These are phyloP conservation scores for Clavelina lepadiformis DNA, from an alignment of 23 tunicate genomes.

Conservation along the genomic window DNA sequence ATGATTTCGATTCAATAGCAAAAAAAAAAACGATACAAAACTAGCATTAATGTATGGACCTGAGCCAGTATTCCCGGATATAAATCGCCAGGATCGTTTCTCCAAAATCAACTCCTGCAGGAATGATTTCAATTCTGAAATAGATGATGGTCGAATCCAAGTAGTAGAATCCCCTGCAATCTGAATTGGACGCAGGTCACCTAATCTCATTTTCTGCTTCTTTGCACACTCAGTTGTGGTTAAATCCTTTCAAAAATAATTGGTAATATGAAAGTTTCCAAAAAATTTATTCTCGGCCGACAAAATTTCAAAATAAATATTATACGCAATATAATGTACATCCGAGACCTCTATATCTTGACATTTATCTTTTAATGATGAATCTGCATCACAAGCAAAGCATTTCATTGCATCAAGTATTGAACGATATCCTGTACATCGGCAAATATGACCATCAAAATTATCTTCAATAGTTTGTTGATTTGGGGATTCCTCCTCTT, in stretches of 20 bases:
- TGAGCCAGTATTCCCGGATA: constrained; percentile 23
- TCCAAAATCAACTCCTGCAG: not conserved
- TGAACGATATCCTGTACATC: constrained; percentile 80
- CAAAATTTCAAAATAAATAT: not conserved
- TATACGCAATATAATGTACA: not conserved
- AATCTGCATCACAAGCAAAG: constrained; percentile 65
- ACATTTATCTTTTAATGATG: constrained; percentile 23
- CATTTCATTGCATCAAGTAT: constrained; percentile 82
- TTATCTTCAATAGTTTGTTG: constrained; percentile 57
- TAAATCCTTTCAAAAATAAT: not conserved
- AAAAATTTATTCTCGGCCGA: not conserved
- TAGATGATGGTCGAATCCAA: constrained; percentile 5
- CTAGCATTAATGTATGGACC: too few species aligned
- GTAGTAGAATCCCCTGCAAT: constrained; percentile 4
- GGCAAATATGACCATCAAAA: constrained; percentile 88
- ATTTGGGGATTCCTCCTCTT: constrained; percentile 29
- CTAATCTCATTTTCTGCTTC: too few species aligned
- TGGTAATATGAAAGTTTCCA: not conserved
- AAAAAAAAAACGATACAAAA: too few species aligned
- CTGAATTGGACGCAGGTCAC: too few species aligned
- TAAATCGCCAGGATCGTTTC: not conserved
- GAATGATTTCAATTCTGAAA: too few species aligned
- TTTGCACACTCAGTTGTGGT: too few species aligned
- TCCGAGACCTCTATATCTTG: constrained; percentile 57
- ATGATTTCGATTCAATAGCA: too few species aligned